A percentile compares a stretch with the other conserved stretches of the same genome.
Evolutionary conservation across 2,797 vertebrate genomes (phyloP).

Genomic region (Falco biarmicus): DNA sequence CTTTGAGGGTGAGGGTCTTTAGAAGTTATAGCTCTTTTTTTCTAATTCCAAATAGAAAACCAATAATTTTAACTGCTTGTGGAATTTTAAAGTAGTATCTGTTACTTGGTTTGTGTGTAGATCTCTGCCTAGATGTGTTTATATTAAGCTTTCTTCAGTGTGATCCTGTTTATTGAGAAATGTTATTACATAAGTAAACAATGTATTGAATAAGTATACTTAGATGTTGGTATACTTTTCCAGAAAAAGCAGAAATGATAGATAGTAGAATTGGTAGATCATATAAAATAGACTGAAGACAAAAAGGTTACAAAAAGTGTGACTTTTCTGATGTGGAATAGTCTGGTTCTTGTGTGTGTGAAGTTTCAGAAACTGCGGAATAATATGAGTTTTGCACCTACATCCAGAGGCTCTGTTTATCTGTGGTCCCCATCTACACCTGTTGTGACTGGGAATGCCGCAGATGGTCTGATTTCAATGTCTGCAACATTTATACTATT

Average conservation of each 20-base stretch:
- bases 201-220: background rate
- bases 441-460: background rate
- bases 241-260: background rate
- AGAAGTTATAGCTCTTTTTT: background rate
- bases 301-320: background rate
- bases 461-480: background rate
- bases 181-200: background rate
- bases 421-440: background rate
- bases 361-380: background rate
- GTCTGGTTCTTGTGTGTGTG: background rate
- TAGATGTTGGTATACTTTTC: background rate
- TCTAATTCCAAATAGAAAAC: background rate
- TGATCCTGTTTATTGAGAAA: background rate
- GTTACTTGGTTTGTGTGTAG: background rate
- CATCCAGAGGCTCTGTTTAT: background rate
- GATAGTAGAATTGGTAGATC: background rate
- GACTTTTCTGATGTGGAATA: background rate
- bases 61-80: background rate
- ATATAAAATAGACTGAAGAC: background rate
- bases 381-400: background rate
- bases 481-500: background rate
- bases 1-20: background rate
- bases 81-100: background rate
- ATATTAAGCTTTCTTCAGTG: background rate
- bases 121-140: background rate